Conservation (phyloP, 2,113 vertebrate genomes). For the Colistium nudipinnis region DNA sequence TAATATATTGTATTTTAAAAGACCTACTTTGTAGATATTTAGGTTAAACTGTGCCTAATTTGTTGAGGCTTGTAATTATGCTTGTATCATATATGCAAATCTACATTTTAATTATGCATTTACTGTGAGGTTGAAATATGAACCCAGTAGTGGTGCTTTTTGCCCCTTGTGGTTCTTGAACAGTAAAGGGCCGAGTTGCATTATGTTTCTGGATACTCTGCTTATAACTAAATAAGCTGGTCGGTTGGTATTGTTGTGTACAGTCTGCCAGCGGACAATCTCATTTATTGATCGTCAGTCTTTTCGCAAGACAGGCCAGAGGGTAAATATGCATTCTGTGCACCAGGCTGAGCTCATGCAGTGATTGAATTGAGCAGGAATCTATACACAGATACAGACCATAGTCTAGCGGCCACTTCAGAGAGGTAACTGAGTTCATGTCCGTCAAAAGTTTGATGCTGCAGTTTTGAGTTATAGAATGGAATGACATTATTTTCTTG, state of each 20-base stretch:
- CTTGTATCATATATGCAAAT: too few species aligned
- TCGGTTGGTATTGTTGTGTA: not conserved
- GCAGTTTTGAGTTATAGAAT: not conserved
- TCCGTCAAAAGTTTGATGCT: not conserved
- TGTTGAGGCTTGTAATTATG: too few species aligned
- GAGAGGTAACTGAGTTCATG: conserved; percentile 10
- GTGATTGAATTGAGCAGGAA: conserved; percentile 23
- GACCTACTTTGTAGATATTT: too few species aligned
- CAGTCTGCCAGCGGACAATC: conserved; percentile 21
- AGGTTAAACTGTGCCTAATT: too few species aligned
- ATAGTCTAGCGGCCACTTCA: not conserved
- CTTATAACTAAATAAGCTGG: not conserved
- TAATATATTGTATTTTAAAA: too few species aligned
- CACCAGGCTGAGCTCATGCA: conserved; percentile 11
- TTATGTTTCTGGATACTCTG: not conserved
- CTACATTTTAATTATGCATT: too few species aligned
- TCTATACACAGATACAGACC: not conserved
- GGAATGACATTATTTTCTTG: too few species aligned
- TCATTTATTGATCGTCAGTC: conserved; percentile 36
- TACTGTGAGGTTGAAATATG: too few species aligned
- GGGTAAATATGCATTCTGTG: conserved; percentile 42
- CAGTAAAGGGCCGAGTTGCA: not conserved
- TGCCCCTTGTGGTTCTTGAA: not conserved
- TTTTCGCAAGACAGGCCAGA: not conserved
- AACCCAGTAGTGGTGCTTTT: not conserved